A percentile compares a stretch with the other conserved stretches of the same genome.
phyloP scores from a whole-genome alignment of 1,140 invertebrate species.

The Propsilocerus akamusi region DNA sequence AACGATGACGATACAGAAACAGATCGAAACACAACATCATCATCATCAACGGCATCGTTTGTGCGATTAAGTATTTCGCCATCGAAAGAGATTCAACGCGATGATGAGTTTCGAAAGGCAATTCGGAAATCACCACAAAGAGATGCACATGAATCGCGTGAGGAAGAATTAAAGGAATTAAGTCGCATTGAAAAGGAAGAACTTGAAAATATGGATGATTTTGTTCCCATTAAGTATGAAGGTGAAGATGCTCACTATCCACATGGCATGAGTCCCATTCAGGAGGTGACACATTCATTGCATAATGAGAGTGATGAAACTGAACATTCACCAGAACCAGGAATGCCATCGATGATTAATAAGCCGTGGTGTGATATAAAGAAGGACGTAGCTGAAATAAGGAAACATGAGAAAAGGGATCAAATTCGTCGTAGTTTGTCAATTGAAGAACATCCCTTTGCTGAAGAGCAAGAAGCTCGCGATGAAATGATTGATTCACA shows the following conservation, averaged over 20 bases:
- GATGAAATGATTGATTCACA: too few species aligned
- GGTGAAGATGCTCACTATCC: constrained; percentile 15
- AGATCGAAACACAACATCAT: neutral
- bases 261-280: too few species aligned
- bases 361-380: constrained; percentile 20
- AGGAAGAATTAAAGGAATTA: constrained; percentile 36
- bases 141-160: constrained; percentile 29
- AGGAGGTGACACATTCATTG: too few species aligned
- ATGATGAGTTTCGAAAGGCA: constrained; percentile 20
- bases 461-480: too few species aligned
- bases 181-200: constrained; percentile 37
- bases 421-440: too few species aligned
- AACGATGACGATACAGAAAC: neutral
- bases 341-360: too few species aligned
- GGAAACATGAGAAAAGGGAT: too few species aligned
- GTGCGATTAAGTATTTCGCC: too few species aligned
- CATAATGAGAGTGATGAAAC: too few species aligned
- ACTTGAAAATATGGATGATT: constrained; percentile 23
- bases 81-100: neutral
- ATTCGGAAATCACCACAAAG: constrained; percentile 29
- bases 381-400: too few species aligned
- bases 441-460: too few species aligned
- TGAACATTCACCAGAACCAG: too few species aligned
- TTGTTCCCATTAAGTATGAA: constrained; percentile 19
- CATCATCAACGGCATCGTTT: neutral